Conservation (phyloP, 2,113 vertebrate genomes). For the Scortum barcoo region DNA sequence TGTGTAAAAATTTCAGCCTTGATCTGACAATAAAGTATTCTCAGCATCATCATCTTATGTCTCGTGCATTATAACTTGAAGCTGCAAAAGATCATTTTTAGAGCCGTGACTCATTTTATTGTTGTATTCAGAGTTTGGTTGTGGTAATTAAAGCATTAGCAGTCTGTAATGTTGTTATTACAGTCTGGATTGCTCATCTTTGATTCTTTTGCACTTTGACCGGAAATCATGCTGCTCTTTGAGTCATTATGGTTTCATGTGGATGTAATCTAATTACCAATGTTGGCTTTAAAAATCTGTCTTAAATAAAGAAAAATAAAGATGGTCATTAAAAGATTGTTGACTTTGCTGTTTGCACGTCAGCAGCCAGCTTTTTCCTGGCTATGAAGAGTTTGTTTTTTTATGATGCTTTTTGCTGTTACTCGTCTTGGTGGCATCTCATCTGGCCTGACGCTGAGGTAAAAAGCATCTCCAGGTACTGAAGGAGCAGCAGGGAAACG, state of each 20-base stretch:
- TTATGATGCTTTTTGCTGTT: background rate
- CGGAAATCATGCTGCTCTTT: background rate
- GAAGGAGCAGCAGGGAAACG: background rate
- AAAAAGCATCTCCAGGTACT: conserved; percentile 5
- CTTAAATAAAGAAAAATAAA: background rate
- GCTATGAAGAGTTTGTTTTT: too few relatives aligned
- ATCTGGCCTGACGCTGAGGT: background rate
- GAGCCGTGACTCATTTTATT: background rate
- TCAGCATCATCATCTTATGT: background rate
- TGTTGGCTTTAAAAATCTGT: background rate
- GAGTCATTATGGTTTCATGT: background rate
- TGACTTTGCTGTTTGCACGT: background rate
- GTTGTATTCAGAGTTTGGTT: background rate
- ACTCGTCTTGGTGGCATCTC: background rate
- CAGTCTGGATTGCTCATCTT: background rate
- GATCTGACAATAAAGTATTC: too few relatives aligned
- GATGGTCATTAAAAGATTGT: background rate
- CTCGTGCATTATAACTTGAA: background rate
- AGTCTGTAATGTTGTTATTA: background rate
- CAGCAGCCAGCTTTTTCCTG: background rate
- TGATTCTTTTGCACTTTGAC: background rate
- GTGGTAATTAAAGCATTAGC: conserved; percentile 1
- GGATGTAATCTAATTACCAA: background rate
- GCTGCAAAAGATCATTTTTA: background rate
- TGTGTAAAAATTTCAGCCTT: too few relatives aligned